These are phyloP conservation scores for Caenorhabditis briggsae DNA, from an alignment of 1,140 invertebrate genomes.

Conservation along the genomic window DNA sequence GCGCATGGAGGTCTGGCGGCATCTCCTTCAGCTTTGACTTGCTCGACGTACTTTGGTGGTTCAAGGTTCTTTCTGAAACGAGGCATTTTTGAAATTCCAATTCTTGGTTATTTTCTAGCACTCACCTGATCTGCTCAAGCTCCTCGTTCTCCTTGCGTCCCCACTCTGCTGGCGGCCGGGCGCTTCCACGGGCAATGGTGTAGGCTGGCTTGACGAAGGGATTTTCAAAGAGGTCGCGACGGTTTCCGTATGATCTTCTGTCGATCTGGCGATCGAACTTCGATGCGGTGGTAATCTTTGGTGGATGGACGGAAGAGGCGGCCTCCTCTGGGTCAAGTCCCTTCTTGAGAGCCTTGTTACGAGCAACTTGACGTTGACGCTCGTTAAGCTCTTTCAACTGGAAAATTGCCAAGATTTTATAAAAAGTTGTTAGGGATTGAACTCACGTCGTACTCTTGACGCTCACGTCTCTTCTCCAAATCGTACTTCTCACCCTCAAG, in stretches of 20 bases:
- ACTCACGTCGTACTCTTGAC: slow-evolving; percentile 98
- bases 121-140: slow-evolving; percentile 68
- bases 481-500: slow-evolving; percentile 99
- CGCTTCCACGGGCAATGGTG: slow-evolving; percentile 66
- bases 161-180: slow-evolving; percentile 70
- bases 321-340: slow-evolving; percentile 89
- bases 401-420: slow-evolving; percentile 62
- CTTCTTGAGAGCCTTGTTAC: slow-evolving; percentile 95
- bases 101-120: background rate
- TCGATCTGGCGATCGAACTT: slow-evolving; percentile 99
- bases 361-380: slow-evolving; percentile 95
- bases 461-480: slow-evolving; percentile 98
- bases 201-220: slow-evolving; percentile 66
- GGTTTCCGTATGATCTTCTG: slow-evolving; percentile 89
- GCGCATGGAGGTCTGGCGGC: slow-evolving; percentile 79
- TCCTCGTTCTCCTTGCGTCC: slow-evolving; percentile 74
- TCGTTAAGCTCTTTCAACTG: slow-evolving; percentile 98
- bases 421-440: background rate
- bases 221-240: slow-evolving; percentile 94
- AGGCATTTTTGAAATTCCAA: background rate
- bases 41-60: slow-evolving; percentile 76
- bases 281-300: slow-evolving; percentile 97
- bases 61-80: slow-evolving; percentile 69
- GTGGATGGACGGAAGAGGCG: slow-evolving; percentile 78
- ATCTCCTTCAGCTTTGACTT: slow-evolving; percentile 72